These are phyloP conservation scores for Notechis scutatus DNA, from an alignment of 2,113 vertebrate species.

Conservation along the genomic window DNA sequence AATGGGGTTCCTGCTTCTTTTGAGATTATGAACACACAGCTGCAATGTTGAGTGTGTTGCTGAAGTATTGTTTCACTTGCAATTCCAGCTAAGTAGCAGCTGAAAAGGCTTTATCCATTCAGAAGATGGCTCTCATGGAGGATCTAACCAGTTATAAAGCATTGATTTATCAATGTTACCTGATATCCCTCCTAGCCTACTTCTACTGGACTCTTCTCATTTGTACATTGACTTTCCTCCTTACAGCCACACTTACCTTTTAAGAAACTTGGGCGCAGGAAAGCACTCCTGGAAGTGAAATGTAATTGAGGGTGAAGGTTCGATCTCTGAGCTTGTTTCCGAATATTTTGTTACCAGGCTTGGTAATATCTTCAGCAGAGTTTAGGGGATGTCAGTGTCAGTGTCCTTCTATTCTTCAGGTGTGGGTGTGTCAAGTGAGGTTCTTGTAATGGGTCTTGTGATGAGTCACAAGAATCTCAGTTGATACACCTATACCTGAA, in stretches of 20 bases:
- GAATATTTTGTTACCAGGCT: too few relatives aligned
- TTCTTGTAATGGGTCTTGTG: too few relatives aligned
- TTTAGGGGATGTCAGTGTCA: too few relatives aligned
- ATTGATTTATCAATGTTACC: not conserved
- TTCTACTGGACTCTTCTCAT: not conserved
- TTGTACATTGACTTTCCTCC: not conserved
- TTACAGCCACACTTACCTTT: not conserved
- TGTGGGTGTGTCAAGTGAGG: too few relatives aligned
- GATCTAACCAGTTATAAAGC: not conserved
- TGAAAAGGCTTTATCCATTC: not conserved
- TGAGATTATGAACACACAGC: too few relatives aligned
- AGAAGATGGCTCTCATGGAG: not conserved
- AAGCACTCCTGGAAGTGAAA: not conserved
- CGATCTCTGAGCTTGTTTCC: too few relatives aligned
- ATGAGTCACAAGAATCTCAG: too few relatives aligned
- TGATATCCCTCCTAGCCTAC: not conserved
- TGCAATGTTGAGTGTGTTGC: not conserved
- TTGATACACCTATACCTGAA: too few relatives aligned
- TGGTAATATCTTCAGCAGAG: too few relatives aligned
- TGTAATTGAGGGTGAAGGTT: too few relatives aligned
- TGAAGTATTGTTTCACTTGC: not conserved
- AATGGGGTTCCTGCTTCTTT: not conserved
- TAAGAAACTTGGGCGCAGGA: not conserved
- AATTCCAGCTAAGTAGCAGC: not conserved
- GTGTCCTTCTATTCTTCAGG: too few relatives aligned